Evolutionary conservation across 2,797 vertebrate genomes (phyloP).

Genomic region (Schizothorax lantsangensis): DNA sequence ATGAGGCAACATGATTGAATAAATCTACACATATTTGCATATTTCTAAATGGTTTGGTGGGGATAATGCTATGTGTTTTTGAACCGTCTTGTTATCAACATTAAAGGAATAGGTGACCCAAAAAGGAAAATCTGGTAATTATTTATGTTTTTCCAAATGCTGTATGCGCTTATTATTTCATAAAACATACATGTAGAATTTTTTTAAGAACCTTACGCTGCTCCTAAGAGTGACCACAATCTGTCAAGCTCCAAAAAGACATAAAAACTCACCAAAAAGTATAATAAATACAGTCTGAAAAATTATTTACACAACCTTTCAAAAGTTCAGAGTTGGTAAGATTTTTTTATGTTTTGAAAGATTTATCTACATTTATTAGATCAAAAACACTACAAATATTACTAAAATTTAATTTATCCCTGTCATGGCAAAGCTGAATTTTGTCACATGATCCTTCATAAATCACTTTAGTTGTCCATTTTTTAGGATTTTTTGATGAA

Average conservation of each 20-base stretch:
- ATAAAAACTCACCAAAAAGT: neutral
- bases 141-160: neutral
- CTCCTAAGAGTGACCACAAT: neutral
- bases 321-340: neutral
- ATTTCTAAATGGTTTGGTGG: neutral
- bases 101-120: constrained; percentile 1
- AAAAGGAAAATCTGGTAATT: neutral
- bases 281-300: too few species aligned
- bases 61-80: neutral
- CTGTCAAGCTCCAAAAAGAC: neutral
- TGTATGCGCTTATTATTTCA: neutral
- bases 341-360: neutral
- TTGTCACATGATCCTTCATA: too few species aligned
- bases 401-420: neutral
- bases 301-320: neutral
- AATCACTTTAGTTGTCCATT: too few species aligned
- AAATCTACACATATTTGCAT: constrained; percentile 6
- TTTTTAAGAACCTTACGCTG: neutral
- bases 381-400: neutral
- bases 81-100: neutral
- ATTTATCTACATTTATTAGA: neutral
- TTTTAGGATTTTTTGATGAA: too few species aligned
- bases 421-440: neutral
- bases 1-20: constrained; percentile 13
- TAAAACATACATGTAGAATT: neutral